Conservation (phyloP, 2,113 vertebrate genomes). For the Oncorhynchus mykiss region DNA sequence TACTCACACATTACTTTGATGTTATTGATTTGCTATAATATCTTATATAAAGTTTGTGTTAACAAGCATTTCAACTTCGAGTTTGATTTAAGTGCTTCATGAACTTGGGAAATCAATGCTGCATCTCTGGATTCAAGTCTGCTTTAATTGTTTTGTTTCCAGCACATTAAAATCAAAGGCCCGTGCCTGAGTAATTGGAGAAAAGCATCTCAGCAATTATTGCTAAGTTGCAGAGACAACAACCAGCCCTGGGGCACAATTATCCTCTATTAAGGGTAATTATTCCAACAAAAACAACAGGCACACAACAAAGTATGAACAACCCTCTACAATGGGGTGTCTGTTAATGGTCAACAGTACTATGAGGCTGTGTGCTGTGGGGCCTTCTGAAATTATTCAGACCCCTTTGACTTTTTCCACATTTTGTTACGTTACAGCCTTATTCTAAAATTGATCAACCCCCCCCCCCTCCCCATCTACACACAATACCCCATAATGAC, state of each 20-base stretch:
- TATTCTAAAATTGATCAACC: too few relatives aligned
- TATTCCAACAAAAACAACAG: slow-evolving; percentile 11
- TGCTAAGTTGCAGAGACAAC: slow-evolving; percentile 27
- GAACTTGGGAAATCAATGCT: background rate
- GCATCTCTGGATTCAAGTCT: slow-evolving; percentile 8
- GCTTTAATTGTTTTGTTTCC: slow-evolving; percentile 32
- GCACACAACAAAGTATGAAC: background rate
- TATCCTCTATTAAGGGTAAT: slow-evolving; percentile 55
- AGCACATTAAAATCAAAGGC: slow-evolving; percentile 30
- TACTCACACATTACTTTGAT: too few relatives aligned
- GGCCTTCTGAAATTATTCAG: too few relatives aligned
- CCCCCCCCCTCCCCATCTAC: too few relatives aligned
- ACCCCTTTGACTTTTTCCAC: too few relatives aligned
- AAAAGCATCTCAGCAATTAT: slow-evolving; percentile 43
- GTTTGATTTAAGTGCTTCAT: background rate
- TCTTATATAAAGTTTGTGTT: background rate
- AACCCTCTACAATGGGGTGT: background rate
- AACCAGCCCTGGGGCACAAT: slow-evolving; percentile 31
- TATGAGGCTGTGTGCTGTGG: background rate
- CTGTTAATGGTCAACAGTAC: slow-evolving; percentile 1
- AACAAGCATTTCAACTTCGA: background rate
- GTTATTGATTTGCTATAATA: too few relatives aligned
- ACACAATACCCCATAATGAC: too few relatives aligned
- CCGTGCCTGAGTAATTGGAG: background rate
- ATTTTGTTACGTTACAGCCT: too few relatives aligned